Percentiles rank a stretch among this genome's conserved stretches.
Evolutionary conservation across 2,888 invertebrate species (phyloP).

Genomic region (Vandiemenella viatica): DNA sequence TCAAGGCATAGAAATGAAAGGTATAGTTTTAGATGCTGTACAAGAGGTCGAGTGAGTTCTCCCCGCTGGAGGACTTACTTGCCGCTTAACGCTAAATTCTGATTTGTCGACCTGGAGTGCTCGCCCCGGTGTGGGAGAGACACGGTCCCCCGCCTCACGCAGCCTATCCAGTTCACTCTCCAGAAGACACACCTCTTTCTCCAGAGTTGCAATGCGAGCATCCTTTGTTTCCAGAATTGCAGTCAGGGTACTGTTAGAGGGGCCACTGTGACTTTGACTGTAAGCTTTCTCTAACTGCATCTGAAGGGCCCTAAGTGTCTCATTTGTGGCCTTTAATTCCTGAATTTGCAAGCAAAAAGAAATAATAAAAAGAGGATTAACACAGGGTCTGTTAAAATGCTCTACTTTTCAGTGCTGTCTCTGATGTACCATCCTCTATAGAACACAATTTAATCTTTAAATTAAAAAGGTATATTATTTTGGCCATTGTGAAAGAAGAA

Average conservation of each 20-base stretch:
- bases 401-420: not conserved
- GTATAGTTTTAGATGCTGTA: not conserved
- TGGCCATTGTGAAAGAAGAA: not conserved
- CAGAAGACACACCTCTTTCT: conserved; percentile 66
- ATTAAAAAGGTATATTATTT: not conserved
- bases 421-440: conserved; percentile 5
- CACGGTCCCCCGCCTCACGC: conserved; percentile 25
- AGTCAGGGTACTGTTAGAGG: conserved; percentile 53
- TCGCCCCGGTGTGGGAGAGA: not conserved
- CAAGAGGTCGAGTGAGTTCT: not conserved
- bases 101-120: conserved; percentile 27
- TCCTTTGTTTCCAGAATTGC: conserved; percentile 75
- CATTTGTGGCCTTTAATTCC: conserved; percentile 73
- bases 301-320: conserved; percentile 69
- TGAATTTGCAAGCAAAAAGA: conserved; percentile 30
- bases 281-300: conserved; percentile 59
- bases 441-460: not conserved
- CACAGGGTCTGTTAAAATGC: not conserved
- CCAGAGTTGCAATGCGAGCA: conserved; percentile 71
- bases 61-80: conserved; percentile 45
- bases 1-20: not conserved
- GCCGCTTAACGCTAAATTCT: conserved; percentile 56
- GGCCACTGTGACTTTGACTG: conserved; percentile 25
- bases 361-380: conserved; percentile 11
- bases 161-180: conserved; percentile 57